Conservation (phyloP, 23 tunicate genomes). For the Ascidia mentula region DNA sequence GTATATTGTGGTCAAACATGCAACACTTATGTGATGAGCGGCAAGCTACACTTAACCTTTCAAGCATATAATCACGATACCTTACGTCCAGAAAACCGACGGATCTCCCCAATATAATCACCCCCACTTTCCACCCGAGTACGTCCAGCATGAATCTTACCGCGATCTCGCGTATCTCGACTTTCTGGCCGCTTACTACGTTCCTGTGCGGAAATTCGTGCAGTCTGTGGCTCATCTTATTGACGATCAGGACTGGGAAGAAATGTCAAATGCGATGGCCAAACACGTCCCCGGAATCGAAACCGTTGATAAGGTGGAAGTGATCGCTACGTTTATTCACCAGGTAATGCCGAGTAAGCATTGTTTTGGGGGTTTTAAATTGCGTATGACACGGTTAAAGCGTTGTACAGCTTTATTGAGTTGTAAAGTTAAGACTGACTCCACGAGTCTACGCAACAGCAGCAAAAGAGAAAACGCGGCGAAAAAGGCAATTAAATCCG, state of each 20-base stretch:
- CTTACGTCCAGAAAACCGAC: too few relatives aligned
- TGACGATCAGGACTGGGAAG: slow-evolving; percentile 41
- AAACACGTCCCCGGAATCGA: slow-evolving; percentile 61
- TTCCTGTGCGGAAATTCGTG: slow-evolving; percentile 1
- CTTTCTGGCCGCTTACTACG: slow-evolving; percentile 18
- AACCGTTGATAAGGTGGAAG: slow-evolving; percentile 60
- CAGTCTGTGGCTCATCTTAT: not conserved
- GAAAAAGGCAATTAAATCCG: too few relatives aligned
- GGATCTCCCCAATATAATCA: not conserved
- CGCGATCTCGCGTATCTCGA: slow-evolving; percentile 13
- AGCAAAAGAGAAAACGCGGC: too few relatives aligned
- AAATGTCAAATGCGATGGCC: slow-evolving; percentile 20
- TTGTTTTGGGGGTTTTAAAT: too few relatives aligned
- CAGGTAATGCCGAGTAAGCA: slow-evolving; percentile 41
- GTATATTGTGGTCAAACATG: too few relatives aligned
- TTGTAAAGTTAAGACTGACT: too few relatives aligned
- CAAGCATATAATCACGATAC: too few relatives aligned
- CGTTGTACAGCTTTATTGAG: too few relatives aligned
- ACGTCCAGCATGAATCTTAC: not conserved
- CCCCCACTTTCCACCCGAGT: not conserved
- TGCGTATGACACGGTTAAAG: too few relatives aligned
- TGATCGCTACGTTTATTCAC: slow-evolving; percentile 60
- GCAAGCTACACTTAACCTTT: too few relatives aligned
- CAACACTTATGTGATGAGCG: too few relatives aligned
- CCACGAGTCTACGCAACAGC: too few relatives aligned